Percentiles rank a stretch among this genome's conserved stretches.
Conservation (phyloP, 1,140 invertebrate genomes). For the Caenorhabditis latens region DNA sequence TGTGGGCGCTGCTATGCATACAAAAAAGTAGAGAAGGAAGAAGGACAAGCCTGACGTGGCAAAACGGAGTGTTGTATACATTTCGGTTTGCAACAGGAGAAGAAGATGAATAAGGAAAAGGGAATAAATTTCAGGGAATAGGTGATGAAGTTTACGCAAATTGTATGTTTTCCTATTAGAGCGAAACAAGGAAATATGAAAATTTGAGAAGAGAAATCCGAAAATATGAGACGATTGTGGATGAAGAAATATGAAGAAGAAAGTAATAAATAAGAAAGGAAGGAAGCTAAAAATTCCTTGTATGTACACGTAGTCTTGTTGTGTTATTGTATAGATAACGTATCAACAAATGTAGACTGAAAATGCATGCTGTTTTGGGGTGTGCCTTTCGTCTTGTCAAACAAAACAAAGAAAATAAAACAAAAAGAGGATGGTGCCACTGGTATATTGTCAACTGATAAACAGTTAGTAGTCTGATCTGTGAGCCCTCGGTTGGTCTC, state of each 20-base stretch:
- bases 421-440: constrained; percentile 26
- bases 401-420: background rate
- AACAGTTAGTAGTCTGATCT: constrained; percentile 48
- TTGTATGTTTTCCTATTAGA: background rate
- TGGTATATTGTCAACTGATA: background rate
- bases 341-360: constrained; percentile 10
- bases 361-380: background rate
- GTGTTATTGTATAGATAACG: constrained; percentile 42
- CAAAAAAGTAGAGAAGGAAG: background rate
- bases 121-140: no score
- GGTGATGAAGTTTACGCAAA: no score
- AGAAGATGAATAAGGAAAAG: background rate
- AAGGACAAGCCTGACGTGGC: constrained; percentile 35
- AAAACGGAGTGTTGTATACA: background rate
- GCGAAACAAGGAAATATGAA: background rate
- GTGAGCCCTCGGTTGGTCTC: background rate
- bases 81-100: constrained; percentile 9
- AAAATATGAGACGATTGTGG: constrained; percentile 5
- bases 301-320: background rate
- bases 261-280: background rate
- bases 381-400: background rate
- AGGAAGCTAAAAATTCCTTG: background rate
- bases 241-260: background rate
- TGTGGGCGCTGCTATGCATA: constrained; percentile 37
- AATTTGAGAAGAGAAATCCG: background rate